Conservation (phyloP, 2,113 vertebrate species). For the Gymnorhina tibicen region DNA sequence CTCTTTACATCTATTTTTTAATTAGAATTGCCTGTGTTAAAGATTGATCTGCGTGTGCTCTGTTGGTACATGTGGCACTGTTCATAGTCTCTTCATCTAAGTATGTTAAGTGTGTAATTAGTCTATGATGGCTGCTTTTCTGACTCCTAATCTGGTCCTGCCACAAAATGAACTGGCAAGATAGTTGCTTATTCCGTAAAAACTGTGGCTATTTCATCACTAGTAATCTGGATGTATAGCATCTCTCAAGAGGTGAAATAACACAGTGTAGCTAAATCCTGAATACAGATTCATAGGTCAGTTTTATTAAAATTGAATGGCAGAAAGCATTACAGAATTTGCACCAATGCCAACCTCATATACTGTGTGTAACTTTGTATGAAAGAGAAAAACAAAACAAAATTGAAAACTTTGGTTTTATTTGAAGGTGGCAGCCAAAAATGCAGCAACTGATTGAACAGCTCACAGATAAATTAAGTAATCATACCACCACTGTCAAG, state of each 20-base stretch:
- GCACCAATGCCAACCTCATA: not conserved
- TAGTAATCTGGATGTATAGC: not conserved
- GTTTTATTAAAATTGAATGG: not conserved
- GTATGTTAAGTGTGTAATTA: not conserved
- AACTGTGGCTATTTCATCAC: not conserved
- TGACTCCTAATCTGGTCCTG: not conserved
- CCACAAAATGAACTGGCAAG: not conserved
- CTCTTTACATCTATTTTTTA: not conserved
- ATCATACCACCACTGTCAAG: constrained; percentile 50
- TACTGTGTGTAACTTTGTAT: not conserved
- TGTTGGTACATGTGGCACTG: not conserved
- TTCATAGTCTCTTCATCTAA: not conserved
- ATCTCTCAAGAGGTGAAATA: not conserved
- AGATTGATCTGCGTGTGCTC: not conserved
- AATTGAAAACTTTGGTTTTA: not conserved
- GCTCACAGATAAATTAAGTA: constrained; percentile 59
- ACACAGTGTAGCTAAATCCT: not conserved
- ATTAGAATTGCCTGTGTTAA: not conserved
- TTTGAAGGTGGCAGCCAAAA: constrained; percentile 83
- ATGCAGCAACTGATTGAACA: constrained; percentile 75
- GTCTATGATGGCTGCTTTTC: not conserved
- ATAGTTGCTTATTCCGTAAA: not conserved
- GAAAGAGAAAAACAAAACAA: not conserved
- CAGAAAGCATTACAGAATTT: not conserved
- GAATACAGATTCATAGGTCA: not conserved